Evolutionary conservation across 2,888 invertebrate species (phyloP).

Genomic region (Argyresthia goedartella): DNA sequence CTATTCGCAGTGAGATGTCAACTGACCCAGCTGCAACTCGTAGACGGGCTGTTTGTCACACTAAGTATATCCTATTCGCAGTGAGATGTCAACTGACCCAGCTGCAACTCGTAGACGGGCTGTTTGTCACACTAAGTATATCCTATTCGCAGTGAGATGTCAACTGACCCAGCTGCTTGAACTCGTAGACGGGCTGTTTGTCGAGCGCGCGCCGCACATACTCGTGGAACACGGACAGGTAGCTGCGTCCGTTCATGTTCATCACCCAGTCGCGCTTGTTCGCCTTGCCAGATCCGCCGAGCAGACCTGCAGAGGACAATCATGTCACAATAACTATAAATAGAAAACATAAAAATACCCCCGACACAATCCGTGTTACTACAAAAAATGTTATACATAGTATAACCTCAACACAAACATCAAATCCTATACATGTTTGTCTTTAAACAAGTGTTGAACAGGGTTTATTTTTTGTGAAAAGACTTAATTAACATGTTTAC

Average conservation of each 20-base stretch:
- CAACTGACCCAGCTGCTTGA: constrained; percentile 83
- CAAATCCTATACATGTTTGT: no score
- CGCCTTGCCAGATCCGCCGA: constrained; percentile 27
- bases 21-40: constrained; percentile 86
- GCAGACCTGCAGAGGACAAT: constrained; percentile 14
- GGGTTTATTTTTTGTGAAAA: no score
- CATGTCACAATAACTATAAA: no score
- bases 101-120: constrained; percentile 85
- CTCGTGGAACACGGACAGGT: constrained; percentile 96
- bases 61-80: constrained; percentile 96
- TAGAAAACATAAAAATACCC: no score
- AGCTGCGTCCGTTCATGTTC: constrained; percentile 97
- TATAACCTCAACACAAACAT: no score
- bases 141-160: background rate
- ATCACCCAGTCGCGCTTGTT: constrained; percentile 92
- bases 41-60: constrained; percentile 95
- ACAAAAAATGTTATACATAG: no score
- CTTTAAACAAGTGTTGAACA: no score
- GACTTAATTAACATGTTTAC: no score
- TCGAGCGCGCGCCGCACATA: constrained; percentile 96
- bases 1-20: background rate
- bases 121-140: background rate
- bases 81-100: no score
- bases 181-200: constrained; percentile 93
- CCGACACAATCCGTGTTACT: no score